Conservation (phyloP, 2,888 invertebrate species). For the Ormyrus labotus region DNA sequence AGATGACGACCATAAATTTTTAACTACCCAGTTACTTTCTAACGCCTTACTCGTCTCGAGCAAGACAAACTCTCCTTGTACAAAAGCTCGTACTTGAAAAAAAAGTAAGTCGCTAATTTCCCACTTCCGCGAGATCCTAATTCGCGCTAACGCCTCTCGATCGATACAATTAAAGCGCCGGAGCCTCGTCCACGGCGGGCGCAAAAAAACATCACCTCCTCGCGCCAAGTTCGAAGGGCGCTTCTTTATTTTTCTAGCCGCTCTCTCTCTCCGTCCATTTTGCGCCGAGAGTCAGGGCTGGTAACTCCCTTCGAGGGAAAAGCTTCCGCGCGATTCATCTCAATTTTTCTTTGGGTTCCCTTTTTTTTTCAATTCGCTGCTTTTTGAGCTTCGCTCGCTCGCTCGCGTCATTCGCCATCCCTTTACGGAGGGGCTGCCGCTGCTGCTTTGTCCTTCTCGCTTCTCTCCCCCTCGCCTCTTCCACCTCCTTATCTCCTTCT, state of each 20-base stretch:
- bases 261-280: not conserved
- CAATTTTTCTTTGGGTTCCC: slow-evolving; percentile 68
- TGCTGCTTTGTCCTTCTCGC: slow-evolving; percentile 37
- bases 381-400: slow-evolving; percentile 70
- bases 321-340: slow-evolving; percentile 68
- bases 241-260: slow-evolving; percentile 25
- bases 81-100: too few relatives aligned
- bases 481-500: slow-evolving; percentile 48
- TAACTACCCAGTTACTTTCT: too few relatives aligned
- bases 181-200: not conserved
- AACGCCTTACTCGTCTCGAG: too few relatives aligned
- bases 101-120: too few relatives aligned
- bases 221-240: slow-evolving; percentile 26
- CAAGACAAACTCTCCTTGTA: too few relatives aligned
- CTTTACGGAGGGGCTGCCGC: slow-evolving; percentile 65
- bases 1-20: too few relatives aligned
- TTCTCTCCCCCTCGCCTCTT: slow-evolving; percentile 58
- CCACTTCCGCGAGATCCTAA: too few relatives aligned
- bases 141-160: not conserved
- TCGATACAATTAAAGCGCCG: slow-evolving; percentile 13
- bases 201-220: not conserved
- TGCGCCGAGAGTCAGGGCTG: too few relatives aligned
- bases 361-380: slow-evolving; percentile 67
- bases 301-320: slow-evolving; percentile 18
- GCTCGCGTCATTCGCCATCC: slow-evolving; percentile 63